Evolutionary conservation across 2,113 vertebrate genomes (phyloP).

Genomic region (Anoplopoma fimbria): DNA sequence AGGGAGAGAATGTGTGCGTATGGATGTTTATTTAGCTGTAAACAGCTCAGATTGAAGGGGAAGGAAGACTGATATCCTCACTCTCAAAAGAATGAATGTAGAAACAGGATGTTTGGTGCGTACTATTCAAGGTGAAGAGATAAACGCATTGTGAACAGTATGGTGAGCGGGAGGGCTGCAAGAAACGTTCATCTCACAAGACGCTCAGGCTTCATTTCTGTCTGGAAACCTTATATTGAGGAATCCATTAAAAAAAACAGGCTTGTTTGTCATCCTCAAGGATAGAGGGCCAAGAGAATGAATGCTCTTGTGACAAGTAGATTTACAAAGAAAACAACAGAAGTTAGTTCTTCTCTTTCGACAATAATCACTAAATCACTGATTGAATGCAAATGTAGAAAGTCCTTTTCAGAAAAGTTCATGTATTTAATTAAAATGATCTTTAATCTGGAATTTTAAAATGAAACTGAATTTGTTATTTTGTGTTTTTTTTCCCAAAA

Average conservation of each 20-base stretch:
- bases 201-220: background rate
- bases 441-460: background rate
- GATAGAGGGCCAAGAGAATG: background rate
- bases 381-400: background rate
- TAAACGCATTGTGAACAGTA: slow-evolving; percentile 37
- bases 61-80: slow-evolving; percentile 80
- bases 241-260: background rate
- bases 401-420: background rate
- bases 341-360: background rate
- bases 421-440: background rate
- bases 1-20: background rate
- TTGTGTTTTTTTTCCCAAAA: background rate
- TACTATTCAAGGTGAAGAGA: slow-evolving; percentile 39
- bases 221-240: background rate
- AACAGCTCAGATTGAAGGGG: slow-evolving; percentile 62
- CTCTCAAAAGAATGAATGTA: slow-evolving; percentile 68
- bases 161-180: slow-evolving; percentile 13
- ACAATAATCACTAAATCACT: background rate
- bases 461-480: background rate
- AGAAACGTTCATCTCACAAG: background rate
- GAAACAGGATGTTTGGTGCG: slow-evolving; percentile 82
- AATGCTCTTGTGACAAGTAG: background rate
- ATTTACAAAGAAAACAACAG: background rate
- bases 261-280: no score
- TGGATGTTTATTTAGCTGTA: slow-evolving; percentile 65